Conservation (phyloP, 2,888 invertebrate species). For the Ceraclea dissimilis region DNA sequence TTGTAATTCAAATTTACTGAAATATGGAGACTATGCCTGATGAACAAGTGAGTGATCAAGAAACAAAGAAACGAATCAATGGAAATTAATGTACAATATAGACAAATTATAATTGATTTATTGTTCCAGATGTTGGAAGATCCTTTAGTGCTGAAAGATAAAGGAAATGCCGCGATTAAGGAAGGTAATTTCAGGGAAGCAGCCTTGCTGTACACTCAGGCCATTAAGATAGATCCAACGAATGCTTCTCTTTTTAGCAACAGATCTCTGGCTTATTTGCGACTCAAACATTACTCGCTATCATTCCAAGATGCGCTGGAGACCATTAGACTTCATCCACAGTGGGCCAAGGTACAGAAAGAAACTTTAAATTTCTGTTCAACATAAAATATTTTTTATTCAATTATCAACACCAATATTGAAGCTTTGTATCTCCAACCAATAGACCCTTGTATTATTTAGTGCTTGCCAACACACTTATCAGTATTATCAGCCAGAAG, state of each 20-base stretch:
- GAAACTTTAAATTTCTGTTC: background rate
- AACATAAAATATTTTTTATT: background rate
- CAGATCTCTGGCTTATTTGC: slow-evolving; percentile 71
- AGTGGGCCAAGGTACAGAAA: slow-evolving; percentile 66
- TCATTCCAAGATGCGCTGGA: slow-evolving; percentile 73
- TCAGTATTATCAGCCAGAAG: too few species aligned
- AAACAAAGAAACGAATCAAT: too few species aligned
- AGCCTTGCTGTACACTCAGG: slow-evolving; percentile 70
- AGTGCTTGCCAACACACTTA: too few species aligned
- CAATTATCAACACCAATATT: too few species aligned
- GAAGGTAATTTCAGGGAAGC: slow-evolving; percentile 68
- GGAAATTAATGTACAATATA: too few species aligned
- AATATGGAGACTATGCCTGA: too few species aligned
- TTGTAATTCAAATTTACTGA: too few species aligned
- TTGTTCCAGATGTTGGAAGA: slow-evolving; percentile 9
- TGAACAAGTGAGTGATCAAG: too few species aligned
- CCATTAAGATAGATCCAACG: slow-evolving; percentile 63
- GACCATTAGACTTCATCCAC: slow-evolving; percentile 64
- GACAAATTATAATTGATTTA: too few species aligned
- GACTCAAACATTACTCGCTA: slow-evolving; percentile 67
- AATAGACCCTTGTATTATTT: too few species aligned
- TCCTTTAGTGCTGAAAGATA: slow-evolving; percentile 48
- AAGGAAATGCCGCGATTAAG: slow-evolving; percentile 70
- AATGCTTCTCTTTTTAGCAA: slow-evolving; percentile 71
- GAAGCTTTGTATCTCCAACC: too few species aligned